Evolutionary conservation across 2,888 invertebrate genomes (phyloP), one percentile per base, ranked within the genome.

Genomic region (Abrostola tripartita): DNA sequence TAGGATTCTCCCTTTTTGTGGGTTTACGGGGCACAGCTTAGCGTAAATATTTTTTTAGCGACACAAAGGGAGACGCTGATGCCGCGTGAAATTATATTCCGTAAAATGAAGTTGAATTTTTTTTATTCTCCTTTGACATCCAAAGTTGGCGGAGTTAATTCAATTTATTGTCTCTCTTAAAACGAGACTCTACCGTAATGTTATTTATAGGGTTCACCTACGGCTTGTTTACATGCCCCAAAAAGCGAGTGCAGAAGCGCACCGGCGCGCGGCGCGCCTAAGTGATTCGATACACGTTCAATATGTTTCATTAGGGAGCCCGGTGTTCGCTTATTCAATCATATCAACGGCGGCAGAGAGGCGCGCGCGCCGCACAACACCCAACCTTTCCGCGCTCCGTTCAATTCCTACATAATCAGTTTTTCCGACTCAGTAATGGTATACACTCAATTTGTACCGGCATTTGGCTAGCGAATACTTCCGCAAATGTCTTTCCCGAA

Each of bases 211-310:
- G 90, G 90, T 90, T 90, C 91, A 92, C 92, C 92, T 91, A 91
- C 90, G 90, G 86, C 86, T 90, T 91, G 92, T 92, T 92, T 91
- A 86, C 86, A 84, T 86, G 87, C 82, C 83, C 87, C 86, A 85
- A 91, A 90, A 91, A 90, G 89, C 85, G 90, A 91, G 89, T 92
- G 91, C 92, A 92, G 89, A 82, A 90, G 90, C 92, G 90, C 91
- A 91, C 87, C 87, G 85, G 84, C 80, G 81, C 79, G 87, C 87
- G 85, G 84, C 80, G 81, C 79, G 87, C 86, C 92, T 94, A 94
- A 94, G 94, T 94, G 94, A 92, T 92, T 93, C 93, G 92, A 94
- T 94, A 94, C 92, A 92, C 89, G 91, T 92, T 93, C 94, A 93
- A 94, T 94, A 94, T 93, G 93, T 94, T 94, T 94, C 93, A 94